Base-by-base conservation (phyloP, 2,888 invertebrate genomes). In the Oscheius sp. region DNA sequence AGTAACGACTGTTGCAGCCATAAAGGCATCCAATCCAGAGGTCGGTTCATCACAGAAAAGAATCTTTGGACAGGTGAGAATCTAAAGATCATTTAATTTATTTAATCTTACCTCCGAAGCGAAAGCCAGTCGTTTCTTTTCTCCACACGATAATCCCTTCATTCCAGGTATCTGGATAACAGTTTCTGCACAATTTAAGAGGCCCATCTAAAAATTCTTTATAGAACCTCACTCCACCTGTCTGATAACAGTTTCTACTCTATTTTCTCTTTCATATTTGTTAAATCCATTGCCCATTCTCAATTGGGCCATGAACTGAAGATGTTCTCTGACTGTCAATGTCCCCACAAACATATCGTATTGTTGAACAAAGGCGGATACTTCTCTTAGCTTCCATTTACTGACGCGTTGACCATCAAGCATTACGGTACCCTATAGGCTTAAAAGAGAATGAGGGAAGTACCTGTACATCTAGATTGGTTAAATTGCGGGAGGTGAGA, bases 41-140 rank as follows among this genome's bases (percentile, higher is more conserved):
- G 88, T 89, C 0, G 89, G 89, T 76, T 89, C 89, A 73, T 89
- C 89, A 78, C 88, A 89, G 79, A 89, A 89, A 49, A 89, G 73
- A 41, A 89, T 78, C 4, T 88, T 87, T 2, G 89, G 89, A 71
- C 89, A 88, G 1, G 88, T 88, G 63, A 89, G 77, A 41, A 89
- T 86, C 88, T 78, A 38, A n/a, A n/a, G 3, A 41, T 1, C 17
- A 41, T 6, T 17, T 41, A n/a, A n/a, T n/a, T n/a, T n/a, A n/a
- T n/a, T n/a, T n/a, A 44, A 20, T n/a, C 17, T 82, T 87, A 92
- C 93, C 89, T 95, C 95, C 0, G 94, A 92, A 3, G 95, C 96
- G 86, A 96, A 95, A 0, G 95, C 92, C 22, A 96, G 88, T 65
- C 95, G 89, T 85, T 95, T 95, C 85, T 92, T 91, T 86, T 96